Evolutionary conservation across 2,113 vertebrate genomes (phyloP).

Genomic region (Lonchura striata): DNA sequence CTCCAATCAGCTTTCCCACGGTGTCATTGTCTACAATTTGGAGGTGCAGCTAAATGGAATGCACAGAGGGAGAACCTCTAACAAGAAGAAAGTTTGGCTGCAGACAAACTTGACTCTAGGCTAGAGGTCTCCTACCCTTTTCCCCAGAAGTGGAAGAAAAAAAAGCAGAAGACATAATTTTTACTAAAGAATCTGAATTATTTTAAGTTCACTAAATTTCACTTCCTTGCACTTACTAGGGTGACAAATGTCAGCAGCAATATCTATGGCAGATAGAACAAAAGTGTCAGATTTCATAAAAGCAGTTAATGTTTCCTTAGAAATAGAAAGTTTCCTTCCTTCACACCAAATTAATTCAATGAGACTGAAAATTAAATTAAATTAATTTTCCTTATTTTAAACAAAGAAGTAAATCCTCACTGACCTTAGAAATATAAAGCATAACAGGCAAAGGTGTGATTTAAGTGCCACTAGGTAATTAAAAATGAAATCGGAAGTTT

Average conservation of each 20-base stretch:
- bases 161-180: background rate
- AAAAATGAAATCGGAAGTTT: background rate
- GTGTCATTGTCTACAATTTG: background rate
- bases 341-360: background rate
- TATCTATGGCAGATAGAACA: background rate
- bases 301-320: background rate
- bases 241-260: background rate
- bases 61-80: background rate
- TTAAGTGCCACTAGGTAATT: background rate
- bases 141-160: background rate
- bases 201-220: background rate
- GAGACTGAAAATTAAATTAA: background rate
- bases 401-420: background rate
- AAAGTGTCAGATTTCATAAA: background rate
- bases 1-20: background rate
- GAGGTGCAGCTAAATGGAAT: background rate
- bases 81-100: background rate
- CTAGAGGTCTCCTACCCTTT: background rate
- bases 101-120: background rate
- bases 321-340: background rate
- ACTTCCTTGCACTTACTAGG: background rate
- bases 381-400: background rate
- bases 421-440: background rate
- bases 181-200: background rate
- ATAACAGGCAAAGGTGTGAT: background rate